Conservation (phyloP, 1,140 invertebrate species). For the Caerostris extrusa region DNA sequence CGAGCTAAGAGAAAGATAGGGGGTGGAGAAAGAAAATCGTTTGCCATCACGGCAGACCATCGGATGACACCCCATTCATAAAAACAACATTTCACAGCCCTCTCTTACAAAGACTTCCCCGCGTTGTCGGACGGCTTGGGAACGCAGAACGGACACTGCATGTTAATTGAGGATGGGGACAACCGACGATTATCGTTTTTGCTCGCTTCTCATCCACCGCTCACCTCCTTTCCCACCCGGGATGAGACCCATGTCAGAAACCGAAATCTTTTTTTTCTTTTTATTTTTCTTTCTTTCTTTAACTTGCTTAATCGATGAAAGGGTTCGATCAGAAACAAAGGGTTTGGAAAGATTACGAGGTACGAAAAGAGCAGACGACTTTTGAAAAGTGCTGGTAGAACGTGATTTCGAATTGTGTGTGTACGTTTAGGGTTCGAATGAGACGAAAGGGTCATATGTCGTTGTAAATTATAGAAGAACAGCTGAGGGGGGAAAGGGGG, state of each 20-base stretch:
- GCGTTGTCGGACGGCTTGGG: slow-evolving; percentile 57
- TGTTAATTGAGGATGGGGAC: slow-evolving; percentile 57
- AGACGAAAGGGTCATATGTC: slow-evolving; percentile 5
- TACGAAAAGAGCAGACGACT: slow-evolving; percentile 32
- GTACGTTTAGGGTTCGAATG: slow-evolving; percentile 1
- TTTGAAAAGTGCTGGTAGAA: background rate
- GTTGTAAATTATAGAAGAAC: background rate
- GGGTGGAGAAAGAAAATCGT: background rate
- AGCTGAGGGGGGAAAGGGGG: background rate
- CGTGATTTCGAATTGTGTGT: slow-evolving; percentile 26
- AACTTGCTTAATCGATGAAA: slow-evolving; percentile 31
- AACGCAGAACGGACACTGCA: slow-evolving; percentile 62
- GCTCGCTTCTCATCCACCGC: slow-evolving; percentile 1
- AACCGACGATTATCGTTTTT: background rate
- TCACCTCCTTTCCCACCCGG: slow-evolving; percentile 4
- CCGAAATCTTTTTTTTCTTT: background rate
- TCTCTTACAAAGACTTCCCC: slow-evolving; percentile 52
- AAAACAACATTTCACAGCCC: slow-evolving; percentile 60
- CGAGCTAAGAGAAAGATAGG: background rate
- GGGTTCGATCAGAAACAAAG: slow-evolving; percentile 59
- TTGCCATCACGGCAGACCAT: slow-evolving; percentile 36
- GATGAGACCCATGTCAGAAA: slow-evolving; percentile 41
- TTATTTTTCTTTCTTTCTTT: too few species aligned
- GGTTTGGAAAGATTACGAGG: slow-evolving; percentile 52
- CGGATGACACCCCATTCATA: slow-evolving; percentile 73